Evolutionary conservation across 2,888 invertebrate species (phyloP), one percentile per base, ranked within the genome.

Genomic region (Campoletis raptor): DNA sequence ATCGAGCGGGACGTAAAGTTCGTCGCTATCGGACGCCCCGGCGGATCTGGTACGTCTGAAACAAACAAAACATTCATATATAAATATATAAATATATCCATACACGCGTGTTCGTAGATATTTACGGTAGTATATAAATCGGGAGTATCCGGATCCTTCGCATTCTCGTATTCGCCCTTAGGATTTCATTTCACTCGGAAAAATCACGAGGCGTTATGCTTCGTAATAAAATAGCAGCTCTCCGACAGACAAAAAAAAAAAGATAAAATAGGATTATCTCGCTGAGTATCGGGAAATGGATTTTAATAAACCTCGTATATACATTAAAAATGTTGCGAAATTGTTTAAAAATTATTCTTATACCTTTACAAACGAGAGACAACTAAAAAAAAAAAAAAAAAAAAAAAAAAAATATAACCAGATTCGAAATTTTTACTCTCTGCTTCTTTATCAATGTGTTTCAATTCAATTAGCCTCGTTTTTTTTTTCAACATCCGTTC

Each of bases 1-100:
- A 96, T 97, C 64, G 96, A 96, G 90, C 97, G 96, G 88, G 97
- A 97, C 87, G 97, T 96, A 94, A 97, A 97, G 94, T 96, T 96
- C 94, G 96, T 96, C 93, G 97, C 95, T 92, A 97, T 95, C 89
- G 97, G 97, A 90, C 96, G 95, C 90, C 96, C 96, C 89, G 97
- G 97, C 89, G 97, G 96, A 93, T 96, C 96, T 85, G 97, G 96
- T 91, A 96, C 96, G 95, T 96, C 96, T 96, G 95, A 87, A 95
- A 93, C 94, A 90, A 92, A 91, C 93, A 82, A 18, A 66, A 76
- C 86, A 78, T 66, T 87, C 83, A 78, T 77, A 37, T 21, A 85
- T 66, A 42, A 69, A 72, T 36, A 18, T 37, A 15, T 18, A 42
- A 24, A 52, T 73, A 66, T 45, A 77, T 9, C 74, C 48, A 72